These are phyloP conservation scores for Saturnia pavonia DNA, from an alignment of 2,888 invertebrate species.

Conservation along the genomic window DNA sequence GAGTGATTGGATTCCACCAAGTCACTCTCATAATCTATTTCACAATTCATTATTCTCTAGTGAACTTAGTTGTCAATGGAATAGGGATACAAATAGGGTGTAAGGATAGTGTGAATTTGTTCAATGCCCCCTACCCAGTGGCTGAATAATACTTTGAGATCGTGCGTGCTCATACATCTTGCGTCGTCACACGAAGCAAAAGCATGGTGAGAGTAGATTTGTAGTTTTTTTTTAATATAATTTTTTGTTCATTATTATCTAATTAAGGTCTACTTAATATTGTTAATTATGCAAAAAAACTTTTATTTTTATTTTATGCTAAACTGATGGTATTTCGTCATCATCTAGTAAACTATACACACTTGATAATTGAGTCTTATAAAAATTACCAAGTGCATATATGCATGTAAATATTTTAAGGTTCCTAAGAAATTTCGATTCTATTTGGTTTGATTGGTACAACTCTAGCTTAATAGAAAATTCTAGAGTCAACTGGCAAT, in stretches of 20 bases:
- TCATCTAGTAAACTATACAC: background rate
- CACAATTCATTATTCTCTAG: background rate
- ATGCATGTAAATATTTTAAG: too few species aligned
- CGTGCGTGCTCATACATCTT: constrained; percentile 63
- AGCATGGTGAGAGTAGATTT: constrained; percentile 69
- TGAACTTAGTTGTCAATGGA: background rate
- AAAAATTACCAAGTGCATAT: too few species aligned
- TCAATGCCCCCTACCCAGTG: constrained; percentile 85
- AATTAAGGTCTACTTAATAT: background rate
- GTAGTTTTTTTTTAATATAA: constrained; percentile 31
- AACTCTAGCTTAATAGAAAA: too few species aligned
- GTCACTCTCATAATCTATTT: background rate
- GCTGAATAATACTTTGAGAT: constrained; percentile 95
- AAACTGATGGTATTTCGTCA: background rate
- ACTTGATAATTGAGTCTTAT: too few species aligned
- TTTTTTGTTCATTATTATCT: background rate
- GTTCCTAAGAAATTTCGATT: too few species aligned
- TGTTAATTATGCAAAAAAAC: background rate
- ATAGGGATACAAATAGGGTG: background rate
- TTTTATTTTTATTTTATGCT: background rate
- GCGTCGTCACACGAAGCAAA: constrained; percentile 36
- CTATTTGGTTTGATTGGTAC: too few species aligned
- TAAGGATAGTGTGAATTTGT: background rate
- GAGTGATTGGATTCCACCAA: background rate
- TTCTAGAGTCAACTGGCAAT: background rate